phyloP scores from a whole-genome alignment of 2,113 vertebrate genomes.

The Vidua macroura region DNA sequence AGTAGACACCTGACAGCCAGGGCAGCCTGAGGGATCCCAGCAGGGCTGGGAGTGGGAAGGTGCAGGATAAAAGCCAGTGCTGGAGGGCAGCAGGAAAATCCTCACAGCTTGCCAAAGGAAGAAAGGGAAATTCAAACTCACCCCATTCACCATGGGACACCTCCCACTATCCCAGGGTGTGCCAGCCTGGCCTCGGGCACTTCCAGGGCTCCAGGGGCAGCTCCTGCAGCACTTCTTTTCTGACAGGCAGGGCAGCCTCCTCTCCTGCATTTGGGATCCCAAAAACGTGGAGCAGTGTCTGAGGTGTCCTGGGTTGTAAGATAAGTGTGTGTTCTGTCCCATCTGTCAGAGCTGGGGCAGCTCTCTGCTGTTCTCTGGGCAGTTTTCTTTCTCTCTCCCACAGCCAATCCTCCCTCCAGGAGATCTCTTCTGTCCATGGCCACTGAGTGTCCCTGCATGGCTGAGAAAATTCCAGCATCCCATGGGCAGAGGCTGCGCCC shows the following conservation, averaged over 20 bases:
- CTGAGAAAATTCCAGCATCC: too few species aligned
- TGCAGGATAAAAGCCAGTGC: neutral
- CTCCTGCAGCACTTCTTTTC: neutral
- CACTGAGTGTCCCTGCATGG: too few species aligned
- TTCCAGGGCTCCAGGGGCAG: neutral
- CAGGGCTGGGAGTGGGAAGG: fast-evolving
- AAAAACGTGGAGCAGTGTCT: fast-evolving
- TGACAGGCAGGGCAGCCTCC: neutral
- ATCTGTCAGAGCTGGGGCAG: neutral
- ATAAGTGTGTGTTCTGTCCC: neutral
- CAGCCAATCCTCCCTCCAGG: too few species aligned
- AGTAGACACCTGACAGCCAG: neutral
- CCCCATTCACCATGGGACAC: fast-evolving
- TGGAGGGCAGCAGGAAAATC: neutral
- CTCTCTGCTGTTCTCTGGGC: too few species aligned
- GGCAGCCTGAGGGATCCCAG: neutral
- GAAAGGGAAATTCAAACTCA: too few species aligned
- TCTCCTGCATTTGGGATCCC: neutral
- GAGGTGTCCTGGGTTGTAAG: neutral
- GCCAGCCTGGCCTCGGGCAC: neutral
- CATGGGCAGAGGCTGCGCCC: too few species aligned
- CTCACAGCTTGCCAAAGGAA: neutral
- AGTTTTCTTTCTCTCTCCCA: too few species aligned
- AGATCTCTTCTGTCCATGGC: too few species aligned
- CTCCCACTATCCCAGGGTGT: neutral